Evolutionary conservation across 2,113 vertebrate species (phyloP).

Genomic region (Naja naja): DNA sequence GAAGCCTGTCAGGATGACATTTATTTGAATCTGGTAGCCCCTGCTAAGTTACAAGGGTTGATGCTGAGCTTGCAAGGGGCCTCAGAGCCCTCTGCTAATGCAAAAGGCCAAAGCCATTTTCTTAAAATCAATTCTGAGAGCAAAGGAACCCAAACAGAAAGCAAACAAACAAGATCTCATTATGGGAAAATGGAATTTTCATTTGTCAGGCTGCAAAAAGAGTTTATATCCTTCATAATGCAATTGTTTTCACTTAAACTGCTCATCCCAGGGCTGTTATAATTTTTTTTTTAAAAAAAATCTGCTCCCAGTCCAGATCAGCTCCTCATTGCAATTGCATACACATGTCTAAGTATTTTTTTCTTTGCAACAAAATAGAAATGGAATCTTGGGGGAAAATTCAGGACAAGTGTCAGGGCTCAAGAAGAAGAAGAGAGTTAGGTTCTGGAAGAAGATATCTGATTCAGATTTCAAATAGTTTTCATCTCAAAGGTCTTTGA

Average conservation of each 20-base stretch:
- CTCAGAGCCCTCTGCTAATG: neutral
- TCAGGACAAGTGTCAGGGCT: too few species aligned
- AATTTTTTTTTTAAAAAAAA: neutral
- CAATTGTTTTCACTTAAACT: neutral
- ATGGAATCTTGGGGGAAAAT: neutral
- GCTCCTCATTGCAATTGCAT: neutral
- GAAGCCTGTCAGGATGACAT: slow-evolving; percentile 27
- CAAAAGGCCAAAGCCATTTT: slow-evolving; percentile 2
- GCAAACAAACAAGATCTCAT: neutral
- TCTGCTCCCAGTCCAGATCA: neutral
- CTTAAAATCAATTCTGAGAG: slow-evolving; percentile 33
- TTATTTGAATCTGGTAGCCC: slow-evolving; percentile 32
- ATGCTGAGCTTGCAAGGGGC: slow-evolving; percentile 10
- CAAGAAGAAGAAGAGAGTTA: neutral
- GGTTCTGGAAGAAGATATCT: neutral
- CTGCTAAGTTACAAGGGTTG: neutral
- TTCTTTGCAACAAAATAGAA: neutral
- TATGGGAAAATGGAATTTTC: neutral
- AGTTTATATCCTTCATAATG: neutral
- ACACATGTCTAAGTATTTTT: neutral
- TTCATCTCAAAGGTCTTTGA: neutral
- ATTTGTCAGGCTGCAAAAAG: slow-evolving; percentile 6
- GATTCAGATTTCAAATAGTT: neutral
- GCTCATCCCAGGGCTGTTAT: neutral
- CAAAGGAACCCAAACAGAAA: neutral